Conservation (phyloP, 2,888 invertebrate genomes). For the Idaea straminata region DNA sequence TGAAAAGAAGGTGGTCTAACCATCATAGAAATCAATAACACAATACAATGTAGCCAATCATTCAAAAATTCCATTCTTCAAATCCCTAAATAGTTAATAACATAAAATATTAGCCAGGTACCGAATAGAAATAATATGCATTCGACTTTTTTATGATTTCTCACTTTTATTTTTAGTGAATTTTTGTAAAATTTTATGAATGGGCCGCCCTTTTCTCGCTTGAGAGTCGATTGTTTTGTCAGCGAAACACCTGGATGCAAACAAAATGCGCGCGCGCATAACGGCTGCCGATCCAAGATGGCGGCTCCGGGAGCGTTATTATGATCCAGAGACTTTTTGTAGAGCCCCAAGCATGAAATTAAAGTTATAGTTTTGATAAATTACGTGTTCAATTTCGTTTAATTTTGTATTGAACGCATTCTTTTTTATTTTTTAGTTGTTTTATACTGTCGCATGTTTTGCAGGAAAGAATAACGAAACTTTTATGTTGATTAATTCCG, state of each 20-base stretch:
- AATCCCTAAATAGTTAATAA: constrained; percentile 71
- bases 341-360: constrained; percentile 31
- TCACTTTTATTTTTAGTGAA: constrained; percentile 64
- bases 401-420: constrained; percentile 10
- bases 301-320: constrained; percentile 44
- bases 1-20: constrained; percentile 35
- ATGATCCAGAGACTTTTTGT: constrained; percentile 34
- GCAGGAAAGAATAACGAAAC: not conserved
- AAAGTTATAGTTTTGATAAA: constrained; percentile 30
- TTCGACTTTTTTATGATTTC: constrained; percentile 49
- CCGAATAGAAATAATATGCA: constrained; percentile 36
- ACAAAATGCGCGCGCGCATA: constrained; percentile 64
- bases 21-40: constrained; percentile 35
- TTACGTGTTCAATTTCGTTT: constrained; percentile 25
- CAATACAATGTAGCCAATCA: constrained; percentile 63
- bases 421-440: not conserved
- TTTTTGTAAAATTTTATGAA: constrained; percentile 68
- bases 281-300: constrained; percentile 62
- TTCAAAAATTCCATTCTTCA: constrained; percentile 66
- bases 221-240: constrained; percentile 77
- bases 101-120: constrained; percentile 71
- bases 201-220: constrained; percentile 67
- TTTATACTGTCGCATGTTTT: not conserved
- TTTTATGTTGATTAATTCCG: not conserved
- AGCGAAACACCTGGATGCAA: constrained; percentile 75